Evolutionary conservation across 30 jellyfish, hydroid and myxozoan species (phyloP), one percentile per base, ranked within the genome.

Genomic region (Nemopilema nomurai): DNA sequence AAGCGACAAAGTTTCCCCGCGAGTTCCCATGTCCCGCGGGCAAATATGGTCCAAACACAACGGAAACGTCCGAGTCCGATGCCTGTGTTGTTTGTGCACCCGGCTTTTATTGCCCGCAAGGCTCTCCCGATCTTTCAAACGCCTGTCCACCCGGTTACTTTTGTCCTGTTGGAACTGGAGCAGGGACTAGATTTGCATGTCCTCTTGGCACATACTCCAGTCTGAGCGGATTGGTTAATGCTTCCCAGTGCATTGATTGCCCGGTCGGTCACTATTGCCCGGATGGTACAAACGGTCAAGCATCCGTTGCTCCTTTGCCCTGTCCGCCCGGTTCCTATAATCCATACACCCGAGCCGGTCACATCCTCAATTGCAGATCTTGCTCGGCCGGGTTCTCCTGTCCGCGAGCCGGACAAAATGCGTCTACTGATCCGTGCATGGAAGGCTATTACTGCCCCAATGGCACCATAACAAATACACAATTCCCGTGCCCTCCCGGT

Each of bases 241-340:
- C 96, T 22, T 83, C 94, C 1, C 94, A 94, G 53, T 87, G 97
- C 74, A 89, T 84, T n/a, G 90, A 67, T 64, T 94, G 99, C 82
- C 97, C 97, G 13, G 95, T 70, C 23, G 99, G 99, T n/a, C 97
- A 85, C 86, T 94, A 84, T 67, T 94, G 99, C 62, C 99, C 99
- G 26, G 97, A 84, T 49, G 99, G 99, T 16, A 81, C 96, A 30
- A 81, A 74, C 41, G 92, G 95, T 18, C 87, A 82, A 62, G 97
- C 99, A 18, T 84, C 96, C 7, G 84, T 92, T 28, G 89, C 87
- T 20, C 97, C 98, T 30, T 67, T 89, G 25, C 97, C 96, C n/a
- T 93, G 98, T 70, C 96, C 98, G 13, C 97, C 98, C 1, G 98
- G 98, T 21, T 81, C 96, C 18, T 93, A 93, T 73, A 93, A 93